phyloP scores from a whole-genome alignment of 1,140 invertebrate genomes.

The Prorops nasuta region DNA sequence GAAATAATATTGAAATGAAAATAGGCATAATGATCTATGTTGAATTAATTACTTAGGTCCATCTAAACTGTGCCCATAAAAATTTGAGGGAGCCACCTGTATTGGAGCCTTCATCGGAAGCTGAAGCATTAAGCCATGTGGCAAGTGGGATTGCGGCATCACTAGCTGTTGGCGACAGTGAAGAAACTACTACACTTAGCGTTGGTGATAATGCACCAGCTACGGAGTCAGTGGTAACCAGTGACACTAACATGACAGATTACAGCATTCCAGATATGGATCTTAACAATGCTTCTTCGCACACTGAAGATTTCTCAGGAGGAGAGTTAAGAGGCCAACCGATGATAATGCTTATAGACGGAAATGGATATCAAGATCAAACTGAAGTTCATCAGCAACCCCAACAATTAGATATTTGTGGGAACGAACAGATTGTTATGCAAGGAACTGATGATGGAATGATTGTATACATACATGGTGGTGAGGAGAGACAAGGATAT shows the following conservation, averaged over 20 bases:
- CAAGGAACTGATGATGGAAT: constrained; percentile 41
- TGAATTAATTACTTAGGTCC: too few species aligned
- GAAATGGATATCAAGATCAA: constrained; percentile 31
- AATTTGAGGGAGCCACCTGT: constrained; percentile 16
- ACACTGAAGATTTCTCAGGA: constrained; percentile 28
- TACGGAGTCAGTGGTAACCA: not conserved
- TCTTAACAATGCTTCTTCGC: constrained; percentile 26
- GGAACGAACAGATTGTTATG: constrained; percentile 44
- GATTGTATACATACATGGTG: constrained; percentile 50
- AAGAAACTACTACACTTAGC: not conserved
- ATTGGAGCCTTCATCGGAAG: constrained; percentile 55
- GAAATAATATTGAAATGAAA: too few species aligned
- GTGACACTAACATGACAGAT: constrained; percentile 15
- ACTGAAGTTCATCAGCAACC: constrained; percentile 34
- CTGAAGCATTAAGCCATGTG: constrained; percentile 59
- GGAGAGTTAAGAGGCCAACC: constrained; percentile 38
- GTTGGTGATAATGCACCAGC: not conserved
- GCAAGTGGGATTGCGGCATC: constrained; percentile 61
- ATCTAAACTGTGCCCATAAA: constrained; percentile 29
- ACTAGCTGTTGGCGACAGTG: constrained; percentile 59
- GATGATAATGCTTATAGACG: constrained; percentile 50
- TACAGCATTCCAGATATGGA: constrained; percentile 37
- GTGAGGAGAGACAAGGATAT: constrained; percentile 34
- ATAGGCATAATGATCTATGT: too few species aligned
- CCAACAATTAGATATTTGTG: constrained; percentile 37